A percentile compares a stretch with the other conserved stretches of the same genome.
phyloP scores from a whole-genome alignment of 1,140 invertebrate species.

The Sinonovacula constricta region DNA sequence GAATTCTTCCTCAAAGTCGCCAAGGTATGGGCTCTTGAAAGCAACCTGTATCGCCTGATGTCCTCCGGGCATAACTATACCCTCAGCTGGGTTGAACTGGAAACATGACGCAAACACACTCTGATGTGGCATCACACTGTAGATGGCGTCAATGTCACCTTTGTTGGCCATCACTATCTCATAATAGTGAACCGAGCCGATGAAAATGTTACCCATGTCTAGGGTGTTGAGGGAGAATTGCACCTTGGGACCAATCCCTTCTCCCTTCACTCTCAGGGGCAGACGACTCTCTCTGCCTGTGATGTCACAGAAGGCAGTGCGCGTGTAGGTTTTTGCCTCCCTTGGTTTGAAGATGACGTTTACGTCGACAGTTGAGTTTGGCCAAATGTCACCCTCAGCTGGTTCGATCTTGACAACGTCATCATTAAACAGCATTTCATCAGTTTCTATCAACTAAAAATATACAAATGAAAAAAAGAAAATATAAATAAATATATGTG shows the following conservation, averaged over 20 bases:
- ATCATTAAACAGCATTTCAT: constrained; percentile 76
- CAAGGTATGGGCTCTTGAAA: constrained; percentile 74
- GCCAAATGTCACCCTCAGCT: constrained; percentile 79
- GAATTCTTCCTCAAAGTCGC: constrained; percentile 78
- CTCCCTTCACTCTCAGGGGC: constrained; percentile 75
- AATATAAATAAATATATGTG: no score
- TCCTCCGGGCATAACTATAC: constrained; percentile 76
- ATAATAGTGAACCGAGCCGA: constrained; percentile 77
- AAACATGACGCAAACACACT: constrained; percentile 77
- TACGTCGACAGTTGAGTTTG: constrained; percentile 74
- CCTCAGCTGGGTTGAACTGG: constrained; percentile 76
- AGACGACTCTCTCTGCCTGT: constrained; percentile 76
- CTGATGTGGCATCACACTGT: constrained; percentile 69
- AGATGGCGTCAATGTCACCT: constrained; percentile 79
- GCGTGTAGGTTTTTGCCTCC: constrained; percentile 74
- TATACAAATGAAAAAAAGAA: no score
- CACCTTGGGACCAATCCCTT: constrained; percentile 77
- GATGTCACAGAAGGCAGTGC: constrained; percentile 78
- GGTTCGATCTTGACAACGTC: constrained; percentile 78
- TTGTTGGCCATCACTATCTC: constrained; percentile 78
- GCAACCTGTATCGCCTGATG: constrained; percentile 77
- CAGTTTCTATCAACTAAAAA: constrained; percentile 72
- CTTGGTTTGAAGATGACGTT: constrained; percentile 77
- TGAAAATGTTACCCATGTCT: constrained; percentile 79
- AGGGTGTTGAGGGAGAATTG: constrained; percentile 76